Conservation (phyloP, 2,797 vertebrate genomes). For the Rhincodon typus region DNA sequence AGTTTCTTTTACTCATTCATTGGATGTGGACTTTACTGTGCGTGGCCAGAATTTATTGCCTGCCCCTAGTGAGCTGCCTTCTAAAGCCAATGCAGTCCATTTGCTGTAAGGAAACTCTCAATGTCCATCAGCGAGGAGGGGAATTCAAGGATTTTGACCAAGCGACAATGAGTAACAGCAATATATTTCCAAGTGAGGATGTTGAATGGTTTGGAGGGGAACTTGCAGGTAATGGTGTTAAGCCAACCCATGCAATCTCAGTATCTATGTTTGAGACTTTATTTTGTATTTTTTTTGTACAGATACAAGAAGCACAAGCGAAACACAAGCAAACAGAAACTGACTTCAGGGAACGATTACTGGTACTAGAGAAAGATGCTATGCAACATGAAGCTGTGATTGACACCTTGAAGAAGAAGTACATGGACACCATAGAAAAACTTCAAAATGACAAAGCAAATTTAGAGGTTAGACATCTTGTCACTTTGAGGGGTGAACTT, state of each 20-base stretch:
- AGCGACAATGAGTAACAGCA: too few relatives aligned
- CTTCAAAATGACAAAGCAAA: conserved; percentile 85
- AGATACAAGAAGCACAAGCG: conserved; percentile 68
- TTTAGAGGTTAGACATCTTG: conserved; percentile 69
- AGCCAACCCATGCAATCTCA: not conserved
- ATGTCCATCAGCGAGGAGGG: too few relatives aligned
- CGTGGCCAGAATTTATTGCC: too few relatives aligned
- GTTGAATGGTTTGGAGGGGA: too few relatives aligned
- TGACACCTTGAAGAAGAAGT: conserved; percentile 75
- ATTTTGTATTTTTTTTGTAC: conserved; percentile 17
- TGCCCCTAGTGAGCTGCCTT: too few relatives aligned
- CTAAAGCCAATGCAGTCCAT: too few relatives aligned
- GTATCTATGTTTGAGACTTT: not conserved
- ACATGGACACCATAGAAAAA: conserved; percentile 81
- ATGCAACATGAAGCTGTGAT: conserved; percentile 79
- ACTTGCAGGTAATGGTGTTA: not conserved
- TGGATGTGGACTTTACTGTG: too few relatives aligned
- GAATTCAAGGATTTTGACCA: too few relatives aligned
- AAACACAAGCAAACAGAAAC: conserved; percentile 76
- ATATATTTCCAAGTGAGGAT: too few relatives aligned
- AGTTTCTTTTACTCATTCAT: too few relatives aligned
- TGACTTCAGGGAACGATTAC: conserved; percentile 66
- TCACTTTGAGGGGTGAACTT: not conserved
- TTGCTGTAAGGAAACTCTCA: too few relatives aligned
- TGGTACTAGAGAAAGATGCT: conserved; percentile 71